phyloP scores from a whole-genome alignment of 2,888 invertebrate genomes.

The Agrilus mali region DNA sequence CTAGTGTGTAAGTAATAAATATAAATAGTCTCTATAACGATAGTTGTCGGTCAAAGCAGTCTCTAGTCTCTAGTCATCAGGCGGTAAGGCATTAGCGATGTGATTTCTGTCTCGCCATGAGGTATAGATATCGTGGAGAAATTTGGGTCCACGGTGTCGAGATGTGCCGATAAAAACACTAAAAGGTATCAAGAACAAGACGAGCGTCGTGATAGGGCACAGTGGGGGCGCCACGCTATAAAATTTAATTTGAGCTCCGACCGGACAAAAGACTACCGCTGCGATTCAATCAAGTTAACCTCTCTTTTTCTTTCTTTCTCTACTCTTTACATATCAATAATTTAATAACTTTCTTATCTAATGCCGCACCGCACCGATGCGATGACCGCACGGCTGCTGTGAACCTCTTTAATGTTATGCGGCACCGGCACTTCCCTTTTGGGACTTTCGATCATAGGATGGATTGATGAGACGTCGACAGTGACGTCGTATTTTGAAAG shows the following conservation, averaged over 20 bases:
- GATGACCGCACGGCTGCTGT: neutral
- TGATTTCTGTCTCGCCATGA: no score
- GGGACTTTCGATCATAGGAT: no score
- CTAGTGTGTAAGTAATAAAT: no score
- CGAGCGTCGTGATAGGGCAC: slow-evolving; percentile 12
- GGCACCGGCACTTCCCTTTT: no score
- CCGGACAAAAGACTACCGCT: slow-evolving; percentile 29
- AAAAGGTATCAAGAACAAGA: slow-evolving; percentile 16
- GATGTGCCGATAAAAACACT: slow-evolving; percentile 14
- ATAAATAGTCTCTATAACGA: no score
- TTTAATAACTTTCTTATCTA: slow-evolving; percentile 15
- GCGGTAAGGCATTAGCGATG: no score
- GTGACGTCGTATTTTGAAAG: no score
- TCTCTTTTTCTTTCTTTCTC: slow-evolving; percentile 10
- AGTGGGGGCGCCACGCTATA: slow-evolving; percentile 15
- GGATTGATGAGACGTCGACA: no score
- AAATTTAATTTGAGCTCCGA: slow-evolving; percentile 30
- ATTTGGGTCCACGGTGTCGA: slow-evolving; percentile 4
- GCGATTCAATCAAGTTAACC: slow-evolving; percentile 30
- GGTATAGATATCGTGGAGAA: no score
- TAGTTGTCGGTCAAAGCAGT: no score
- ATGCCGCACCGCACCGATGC: slow-evolving; percentile 4
- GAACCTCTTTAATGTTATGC: no score
- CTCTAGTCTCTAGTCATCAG: no score
- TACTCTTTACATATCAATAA: slow-evolving; percentile 27